Evolutionary conservation across 2,113 vertebrate species (phyloP).

Genomic region (Carassius gibelio): DNA sequence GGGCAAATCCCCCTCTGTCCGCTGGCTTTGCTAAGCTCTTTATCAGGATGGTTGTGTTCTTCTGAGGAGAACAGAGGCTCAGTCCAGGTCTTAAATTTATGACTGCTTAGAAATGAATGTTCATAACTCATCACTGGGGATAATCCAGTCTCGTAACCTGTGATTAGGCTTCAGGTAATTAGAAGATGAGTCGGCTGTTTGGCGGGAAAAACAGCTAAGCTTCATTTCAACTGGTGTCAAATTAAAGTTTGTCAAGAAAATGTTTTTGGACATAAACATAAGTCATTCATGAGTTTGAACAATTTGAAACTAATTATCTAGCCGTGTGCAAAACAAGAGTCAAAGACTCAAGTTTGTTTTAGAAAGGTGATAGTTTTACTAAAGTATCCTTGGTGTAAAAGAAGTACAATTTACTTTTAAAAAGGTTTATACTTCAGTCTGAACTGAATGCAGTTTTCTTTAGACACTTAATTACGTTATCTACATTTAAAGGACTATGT

Average conservation of each 20-base stretch:
- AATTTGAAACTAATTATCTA: not conserved
- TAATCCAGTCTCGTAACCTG: not conserved
- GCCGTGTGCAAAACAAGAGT: not conserved
- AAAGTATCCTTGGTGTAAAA: not conserved
- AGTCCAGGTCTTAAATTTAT: not conserved
- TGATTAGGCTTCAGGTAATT: not conserved
- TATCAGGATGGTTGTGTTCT: conserved; percentile 16
- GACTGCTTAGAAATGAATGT: not conserved
- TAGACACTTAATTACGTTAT: not conserved
- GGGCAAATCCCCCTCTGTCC: conserved; percentile 41
- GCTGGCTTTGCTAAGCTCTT: conserved; percentile 36
- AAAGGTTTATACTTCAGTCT: not conserved
- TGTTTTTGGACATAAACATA: not conserved
- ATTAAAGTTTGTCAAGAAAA: not conserved
- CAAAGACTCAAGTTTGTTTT: not conserved
- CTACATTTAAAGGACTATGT: not conserved
- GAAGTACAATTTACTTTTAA: not conserved
- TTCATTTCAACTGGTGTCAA: not conserved
- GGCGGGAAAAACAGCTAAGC: not conserved
- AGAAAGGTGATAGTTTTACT: not conserved
- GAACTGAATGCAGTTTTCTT: no score
- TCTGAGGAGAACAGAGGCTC: conserved; percentile 15
- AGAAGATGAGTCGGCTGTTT: not conserved
- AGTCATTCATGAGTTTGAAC: not conserved
- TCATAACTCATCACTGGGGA: not conserved